Conservation (phyloP, 2,888 invertebrate species). For the Meta bourneti region DNA sequence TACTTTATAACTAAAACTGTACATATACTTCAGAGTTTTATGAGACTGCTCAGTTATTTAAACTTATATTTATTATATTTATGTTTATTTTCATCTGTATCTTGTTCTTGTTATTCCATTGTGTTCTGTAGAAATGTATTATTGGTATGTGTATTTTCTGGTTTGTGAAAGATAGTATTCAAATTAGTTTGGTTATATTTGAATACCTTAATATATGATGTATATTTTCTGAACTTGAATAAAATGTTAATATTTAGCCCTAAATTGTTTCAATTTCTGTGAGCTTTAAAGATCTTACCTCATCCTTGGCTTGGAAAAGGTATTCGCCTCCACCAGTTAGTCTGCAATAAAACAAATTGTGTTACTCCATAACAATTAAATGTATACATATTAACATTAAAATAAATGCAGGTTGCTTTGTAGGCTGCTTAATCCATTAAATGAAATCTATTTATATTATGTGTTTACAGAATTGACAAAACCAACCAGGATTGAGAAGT, state of each 20-base stretch:
- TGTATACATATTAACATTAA: no score
- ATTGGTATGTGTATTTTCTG: neutral
- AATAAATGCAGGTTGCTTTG: no score
- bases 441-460: no score
- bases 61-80: neutral
- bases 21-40: neutral
- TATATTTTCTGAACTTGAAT: constrained; percentile 46
- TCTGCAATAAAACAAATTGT: constrained; percentile 82
- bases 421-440: no score
- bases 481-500: no score
- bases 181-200: neutral
- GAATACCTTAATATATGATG: constrained; percentile 3
- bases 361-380: neutral
- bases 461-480: no score
- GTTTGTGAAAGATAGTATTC: neutral
- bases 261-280: neutral
- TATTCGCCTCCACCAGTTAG: constrained; percentile 96
- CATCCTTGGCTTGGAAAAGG: constrained; percentile 98
- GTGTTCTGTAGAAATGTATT: neutral
- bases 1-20: neutral
- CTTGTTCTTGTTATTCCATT: neutral
- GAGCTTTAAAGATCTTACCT: constrained; percentile 80
- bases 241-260: constrained; percentile 26
- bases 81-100: neutral
- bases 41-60: neutral